Evolutionary conservation across 2,888 invertebrate genomes (phyloP), one percentile per base, ranked within the genome.

Genomic region (Nomada goodeniana): DNA sequence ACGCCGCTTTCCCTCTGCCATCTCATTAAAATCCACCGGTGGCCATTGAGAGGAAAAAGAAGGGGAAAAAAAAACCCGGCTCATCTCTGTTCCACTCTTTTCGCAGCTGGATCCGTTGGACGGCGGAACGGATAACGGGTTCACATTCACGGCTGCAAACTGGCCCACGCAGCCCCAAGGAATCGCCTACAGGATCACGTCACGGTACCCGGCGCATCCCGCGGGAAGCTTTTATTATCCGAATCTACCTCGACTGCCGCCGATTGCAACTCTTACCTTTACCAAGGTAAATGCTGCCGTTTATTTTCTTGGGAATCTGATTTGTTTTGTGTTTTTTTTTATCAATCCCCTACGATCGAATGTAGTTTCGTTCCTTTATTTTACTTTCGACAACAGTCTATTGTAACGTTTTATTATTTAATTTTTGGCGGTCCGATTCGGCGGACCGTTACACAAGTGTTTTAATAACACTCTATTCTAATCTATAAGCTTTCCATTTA

Each of bases 151-250:
- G 23, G 97, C 98, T n/a, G 98, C 98, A 68, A 98, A 98, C 95
- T 98, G 98, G 98, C 97, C 98, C 71, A 98, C 98, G 26, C 96
- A 97, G 68, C 98, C 98, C 2, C 97, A 97, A 93, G 97, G 98
- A 87, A 96, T 97, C 87, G 97, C 98, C 87, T 97, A 97, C 94
- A 96, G 97, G 91, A 98, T 99, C 94, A 98, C 98, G 50, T 96
- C 98, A 64, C 96, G 96, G 87, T 97, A 97, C 94, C 98, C 98
- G 13, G 96, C 97, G 78, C 98, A 98, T 94, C 98, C 98, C 26
- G 98, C 98, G 18, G 98, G 98, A 80, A 98, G 98, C 71, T 99
- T 99, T 95, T 98, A 97, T 95, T 98, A 98, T 94, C 98, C 98
- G 18, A 97, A 98, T 92, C 94, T 97, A 91, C 96, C 97, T 92